These are phyloP conservation scores for Macroramphosus scolopax DNA, from an alignment of 2,797 vertebrate genomes.

Conservation along the genomic window DNA sequence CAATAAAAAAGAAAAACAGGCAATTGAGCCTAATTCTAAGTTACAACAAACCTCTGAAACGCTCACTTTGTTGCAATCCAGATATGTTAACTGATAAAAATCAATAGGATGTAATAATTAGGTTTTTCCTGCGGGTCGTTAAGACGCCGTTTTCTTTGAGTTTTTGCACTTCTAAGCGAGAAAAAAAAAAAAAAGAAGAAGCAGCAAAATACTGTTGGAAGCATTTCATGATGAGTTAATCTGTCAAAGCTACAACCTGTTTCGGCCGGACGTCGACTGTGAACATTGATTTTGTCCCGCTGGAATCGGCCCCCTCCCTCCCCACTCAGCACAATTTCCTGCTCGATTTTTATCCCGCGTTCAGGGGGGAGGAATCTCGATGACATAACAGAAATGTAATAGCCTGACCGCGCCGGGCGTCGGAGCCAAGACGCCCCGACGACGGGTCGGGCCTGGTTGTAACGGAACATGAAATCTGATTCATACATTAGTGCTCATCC, in stretches of 20 bases:
- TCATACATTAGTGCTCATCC: slow-evolving; percentile 51
- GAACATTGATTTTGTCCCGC: slow-evolving; percentile 59
- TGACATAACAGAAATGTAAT: slow-evolving; percentile 59
- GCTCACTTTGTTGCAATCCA: slow-evolving; percentile 14
- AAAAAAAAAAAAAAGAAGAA: slow-evolving; percentile 6
- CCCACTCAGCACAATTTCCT: slow-evolving; percentile 19
- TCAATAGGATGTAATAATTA: slow-evolving; percentile 36
- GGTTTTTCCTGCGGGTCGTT: slow-evolving; percentile 10
- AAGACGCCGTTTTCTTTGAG: slow-evolving; percentile 8
- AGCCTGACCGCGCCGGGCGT: slow-evolving; percentile 13
- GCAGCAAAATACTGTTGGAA: slow-evolving; percentile 26
- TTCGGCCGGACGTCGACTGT: slow-evolving; percentile 42
- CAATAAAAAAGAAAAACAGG: slow-evolving; percentile 5
- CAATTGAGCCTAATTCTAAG: slow-evolving; percentile 1
- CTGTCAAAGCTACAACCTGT: slow-evolving; percentile 50
- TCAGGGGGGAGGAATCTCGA: slow-evolving; percentile 37
- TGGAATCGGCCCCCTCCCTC: slow-evolving; percentile 40
- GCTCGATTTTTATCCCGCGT: slow-evolving; percentile 39
- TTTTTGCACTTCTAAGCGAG: slow-evolving; percentile 31
- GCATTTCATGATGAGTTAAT: slow-evolving; percentile 43
- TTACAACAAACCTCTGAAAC: slow-evolving; percentile 8
- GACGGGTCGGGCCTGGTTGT: slow-evolving; percentile 43
- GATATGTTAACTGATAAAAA: slow-evolving; percentile 26
- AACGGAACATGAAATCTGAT: slow-evolving; percentile 53
- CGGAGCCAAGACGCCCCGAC: slow-evolving; percentile 32